These are phyloP conservation scores for Plodia interpunctella DNA, from an alignment of 1,140 invertebrate species.

Conservation along the genomic window DNA sequence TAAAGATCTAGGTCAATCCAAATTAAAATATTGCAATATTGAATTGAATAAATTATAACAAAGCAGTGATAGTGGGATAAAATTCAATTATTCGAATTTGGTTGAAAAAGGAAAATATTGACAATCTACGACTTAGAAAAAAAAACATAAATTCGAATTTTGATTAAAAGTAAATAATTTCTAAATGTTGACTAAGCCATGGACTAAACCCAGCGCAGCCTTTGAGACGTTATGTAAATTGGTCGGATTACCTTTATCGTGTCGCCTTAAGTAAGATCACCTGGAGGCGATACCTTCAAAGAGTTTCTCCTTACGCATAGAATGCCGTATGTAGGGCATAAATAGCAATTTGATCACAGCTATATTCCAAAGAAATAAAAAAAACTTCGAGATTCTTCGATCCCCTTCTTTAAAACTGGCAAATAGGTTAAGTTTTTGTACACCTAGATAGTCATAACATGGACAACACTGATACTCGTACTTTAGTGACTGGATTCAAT, in stretches of 20 bases:
- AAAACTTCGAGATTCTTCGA: not conserved
- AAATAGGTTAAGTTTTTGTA: no score
- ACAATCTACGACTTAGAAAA: no score
- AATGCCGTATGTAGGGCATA: not conserved
- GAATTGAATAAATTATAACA: no score
- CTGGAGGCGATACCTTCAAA: not conserved
- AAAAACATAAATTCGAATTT: no score
- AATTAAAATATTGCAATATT: no score
- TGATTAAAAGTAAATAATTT: not conserved
- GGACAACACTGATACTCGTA: no score
- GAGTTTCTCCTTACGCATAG: not conserved
- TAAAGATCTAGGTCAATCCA: no score
- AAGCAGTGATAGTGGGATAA: no score
- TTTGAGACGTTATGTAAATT: conserved; percentile 2
- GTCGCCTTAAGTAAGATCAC: conserved; percentile 2
- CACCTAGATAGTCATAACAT: no score
- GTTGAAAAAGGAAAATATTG: no score
- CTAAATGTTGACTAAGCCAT: not conserved
- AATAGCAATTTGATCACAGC: not conserved
- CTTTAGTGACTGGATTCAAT: no score
- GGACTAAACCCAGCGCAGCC: not conserved
- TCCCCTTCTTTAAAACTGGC: not conserved
- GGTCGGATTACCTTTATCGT: conserved; percentile 1
- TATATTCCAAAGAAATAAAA: not conserved
- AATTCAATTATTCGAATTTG: no score